Base-by-base conservation (phyloP, 2,113 vertebrate genomes). In the Agapornis roseicollis region DNA sequence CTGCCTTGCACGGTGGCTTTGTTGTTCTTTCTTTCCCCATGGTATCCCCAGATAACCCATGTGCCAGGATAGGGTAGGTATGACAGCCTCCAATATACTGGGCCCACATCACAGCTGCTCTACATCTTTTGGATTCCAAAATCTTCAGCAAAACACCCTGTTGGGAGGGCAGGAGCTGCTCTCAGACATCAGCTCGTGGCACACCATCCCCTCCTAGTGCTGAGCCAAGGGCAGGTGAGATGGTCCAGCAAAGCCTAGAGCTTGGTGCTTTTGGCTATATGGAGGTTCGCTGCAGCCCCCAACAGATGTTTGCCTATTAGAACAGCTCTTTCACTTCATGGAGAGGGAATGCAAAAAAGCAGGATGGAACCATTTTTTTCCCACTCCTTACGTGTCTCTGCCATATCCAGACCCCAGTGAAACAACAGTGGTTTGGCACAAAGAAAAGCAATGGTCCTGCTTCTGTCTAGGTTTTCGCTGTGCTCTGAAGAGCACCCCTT, bases 21-120 rank as follows among this genome's bases (percentile, higher is more conserved):
- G 56, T 19, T 29, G 60, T 7, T 0, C 11, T 37, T 4, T 41
- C 42, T 49, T 35, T 1, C 4, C 5, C 35, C 3, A 0, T 37
- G 53, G 25, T 63, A 65, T 63, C 53, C 50, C 11, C 56, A 91
- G 47, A 20, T 64, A 58, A 94, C 23, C 55, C 35, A 15, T 9
- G 0, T 53, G 64, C 2, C 42, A 31, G 63, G 20, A 39, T 42
- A 31, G 55, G 46, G 56, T 44, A 70, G 58, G 8, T 78, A 35
- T 80, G 60, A 8, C 55, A 71, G 44, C 60, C 44, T 86, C 18
- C 61, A 81, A 47, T 49, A 47, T 49, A 17, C 25, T 39, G 44
- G 9, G 29, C 1, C 33, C 17, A 31, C 24, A 44, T 58, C 18
- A 25, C 24, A 47, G 89, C 73, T 89, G 31, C 53, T 76, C 23